Evolutionary conservation across 2,113 vertebrate species (phyloP), one percentile per base, ranked within the genome.

Genomic region (Gallinago jamesoni): DNA sequence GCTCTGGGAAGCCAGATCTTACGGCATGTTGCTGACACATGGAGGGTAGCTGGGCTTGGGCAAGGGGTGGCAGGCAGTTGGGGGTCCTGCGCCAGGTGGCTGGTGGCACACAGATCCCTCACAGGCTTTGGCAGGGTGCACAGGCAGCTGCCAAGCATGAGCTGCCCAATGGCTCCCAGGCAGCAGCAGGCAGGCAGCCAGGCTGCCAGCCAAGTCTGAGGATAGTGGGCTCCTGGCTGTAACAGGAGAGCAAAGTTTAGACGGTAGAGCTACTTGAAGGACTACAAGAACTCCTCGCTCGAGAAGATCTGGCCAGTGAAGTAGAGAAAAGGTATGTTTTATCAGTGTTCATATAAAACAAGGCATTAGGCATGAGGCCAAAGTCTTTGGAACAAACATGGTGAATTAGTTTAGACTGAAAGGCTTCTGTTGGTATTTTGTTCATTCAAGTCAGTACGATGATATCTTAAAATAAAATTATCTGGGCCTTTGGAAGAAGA

Each of bases 141-240:
- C 62, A 73, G 78, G 86, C 94, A 97, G 94, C 90, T 97, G 96
- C 92, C 79, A 90, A 96, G 62, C 60, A 21, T 0, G 30, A 90
- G 91, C 43, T 90, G 92, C 83, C 93, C 8, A 1, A 84, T 25
- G 78, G 84, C 87, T 96, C 79, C 80, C 83, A 77, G 94, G 87
- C 57, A 96, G 90, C 73, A 95, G 95, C 47, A 76, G 94, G 37
- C 86, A 96, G 60, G 64, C 31, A 4, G 73, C 84, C 94, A 95
- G 92, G 80, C 93, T 93, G 52, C 75, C 83, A 95, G 92, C 91
- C 96, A 97, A 52, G 69, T 60, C 62, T 45, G 55, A 86, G 10
- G 72, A 69, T 18, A 77, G 63, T 35, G 13, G 37, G 33, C 66
- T 95, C 25, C 85, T 73, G 79, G 53, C n/a, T 5, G 2, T 52